Conservation (phyloP, 2,888 invertebrate genomes). For the Dryococelus australis region DNA sequence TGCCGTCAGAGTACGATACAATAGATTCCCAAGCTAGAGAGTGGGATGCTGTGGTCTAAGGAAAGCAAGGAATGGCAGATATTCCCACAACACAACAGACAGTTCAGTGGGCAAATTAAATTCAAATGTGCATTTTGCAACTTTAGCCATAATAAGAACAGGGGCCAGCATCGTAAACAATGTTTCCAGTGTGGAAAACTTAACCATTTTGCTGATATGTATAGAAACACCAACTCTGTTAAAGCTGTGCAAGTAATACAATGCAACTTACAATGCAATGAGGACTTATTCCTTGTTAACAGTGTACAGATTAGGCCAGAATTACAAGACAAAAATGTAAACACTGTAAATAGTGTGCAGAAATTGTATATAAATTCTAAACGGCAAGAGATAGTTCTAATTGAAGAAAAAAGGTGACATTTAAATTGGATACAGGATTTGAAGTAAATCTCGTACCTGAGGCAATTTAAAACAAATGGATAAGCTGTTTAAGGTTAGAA, state of each 20-base stretch:
- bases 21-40: too few species aligned
- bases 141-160: not conserved
- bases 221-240: not conserved
- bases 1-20: too few species aligned
- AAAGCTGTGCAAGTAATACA: not conserved
- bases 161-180: not conserved
- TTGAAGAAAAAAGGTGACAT: not conserved
- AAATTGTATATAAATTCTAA: not conserved
- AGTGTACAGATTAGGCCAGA: not conserved
- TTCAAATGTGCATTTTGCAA: not conserved
- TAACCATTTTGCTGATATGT: not conserved
- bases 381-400: not conserved
- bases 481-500: conserved; percentile 3
- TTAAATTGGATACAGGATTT: conserved; percentile 24
- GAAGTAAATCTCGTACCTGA: not conserved
- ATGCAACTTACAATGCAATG: not conserved
- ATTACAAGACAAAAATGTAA: not conserved
- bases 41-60: too few species aligned
- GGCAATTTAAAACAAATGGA: not conserved
- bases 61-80: too few species aligned
- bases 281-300: not conserved
- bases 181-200: not conserved
- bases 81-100: too few species aligned
- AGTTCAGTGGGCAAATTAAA: not conserved
- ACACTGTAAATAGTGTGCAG: not conserved